These are phyloP conservation scores for Drosophila jambulina DNA, from an alignment of 1,140 invertebrate genomes.

Conservation along the genomic window DNA sequence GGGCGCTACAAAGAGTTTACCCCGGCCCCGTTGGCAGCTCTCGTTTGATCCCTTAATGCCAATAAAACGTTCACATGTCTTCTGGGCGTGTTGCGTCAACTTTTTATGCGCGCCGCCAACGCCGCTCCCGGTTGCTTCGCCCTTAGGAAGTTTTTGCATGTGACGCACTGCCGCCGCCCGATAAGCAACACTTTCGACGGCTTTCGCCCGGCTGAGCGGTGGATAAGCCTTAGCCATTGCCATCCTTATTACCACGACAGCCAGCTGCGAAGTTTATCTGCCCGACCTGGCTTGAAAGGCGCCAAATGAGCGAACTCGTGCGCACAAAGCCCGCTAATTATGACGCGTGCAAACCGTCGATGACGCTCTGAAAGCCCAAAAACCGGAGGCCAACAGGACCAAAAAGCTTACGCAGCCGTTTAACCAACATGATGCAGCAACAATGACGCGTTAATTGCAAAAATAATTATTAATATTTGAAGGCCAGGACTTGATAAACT, in stretches of 20 bases:
- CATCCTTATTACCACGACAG: slow-evolving; percentile 9
- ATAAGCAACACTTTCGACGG: slow-evolving; percentile 69
- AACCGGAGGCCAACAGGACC: slow-evolving; percentile 14
- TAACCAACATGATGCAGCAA: slow-evolving; percentile 76
- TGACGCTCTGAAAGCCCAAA: slow-evolving; percentile 10
- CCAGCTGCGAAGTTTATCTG: slow-evolving; percentile 49
- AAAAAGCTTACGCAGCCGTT: slow-evolving; percentile 70
- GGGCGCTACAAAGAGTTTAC: slow-evolving; percentile 76
- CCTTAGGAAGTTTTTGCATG: slow-evolving; percentile 68
- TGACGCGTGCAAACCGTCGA: slow-evolving; percentile 68
- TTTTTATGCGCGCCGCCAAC: slow-evolving; percentile 59
- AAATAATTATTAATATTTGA: slow-evolving; percentile 79
- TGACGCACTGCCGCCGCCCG: slow-evolving; percentile 66
- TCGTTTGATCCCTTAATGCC: slow-evolving; percentile 80
- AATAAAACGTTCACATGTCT: slow-evolving; percentile 83
- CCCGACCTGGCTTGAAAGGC: slow-evolving; percentile 53
- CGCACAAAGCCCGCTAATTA: slow-evolving; percentile 74
- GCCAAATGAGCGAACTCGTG: slow-evolving; percentile 56
- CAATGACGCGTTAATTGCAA: slow-evolving; percentile 79
- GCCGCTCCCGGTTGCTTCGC: background rate
- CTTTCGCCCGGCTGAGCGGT: slow-evolving; percentile 51
- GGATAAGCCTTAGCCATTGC: slow-evolving; percentile 45
- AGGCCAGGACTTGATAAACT: slow-evolving; percentile 31
- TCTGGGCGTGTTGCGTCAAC: slow-evolving; percentile 72
- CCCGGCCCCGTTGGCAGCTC: slow-evolving; percentile 22